phyloP scores from a whole-genome alignment of 2,797 vertebrate species.

The Semotilus atromaculatus region DNA sequence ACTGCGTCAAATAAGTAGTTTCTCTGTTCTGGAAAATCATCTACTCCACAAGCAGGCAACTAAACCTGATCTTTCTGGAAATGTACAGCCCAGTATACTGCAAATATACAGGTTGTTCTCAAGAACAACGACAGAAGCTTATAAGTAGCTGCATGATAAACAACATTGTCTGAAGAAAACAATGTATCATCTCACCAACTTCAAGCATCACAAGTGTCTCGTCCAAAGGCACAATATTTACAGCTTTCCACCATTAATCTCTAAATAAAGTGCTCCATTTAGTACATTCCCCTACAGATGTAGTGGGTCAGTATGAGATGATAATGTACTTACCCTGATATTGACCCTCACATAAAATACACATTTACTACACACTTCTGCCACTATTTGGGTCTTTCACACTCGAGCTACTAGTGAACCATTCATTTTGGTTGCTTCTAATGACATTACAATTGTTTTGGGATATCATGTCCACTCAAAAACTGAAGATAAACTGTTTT shows the following conservation, averaged over 20 bases:
- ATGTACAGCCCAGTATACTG: slow-evolving; percentile 14
- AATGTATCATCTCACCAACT: slow-evolving; percentile 56
- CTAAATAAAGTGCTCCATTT: slow-evolving; percentile 76
- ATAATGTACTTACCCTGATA: slow-evolving; percentile 53
- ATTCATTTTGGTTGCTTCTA: slow-evolving; percentile 8
- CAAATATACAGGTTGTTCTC: slow-evolving; percentile 7
- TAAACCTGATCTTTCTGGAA: slow-evolving; percentile 22
- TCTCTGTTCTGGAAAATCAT: not conserved
- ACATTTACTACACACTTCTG: slow-evolving; percentile 1
- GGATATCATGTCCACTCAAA: not conserved
- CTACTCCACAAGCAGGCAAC: slow-evolving; percentile 21
- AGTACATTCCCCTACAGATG: slow-evolving; percentile 70
- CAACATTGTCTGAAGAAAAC: slow-evolving; percentile 27
- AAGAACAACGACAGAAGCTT: slow-evolving; percentile 63
- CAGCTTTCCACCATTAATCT: slow-evolving; percentile 70
- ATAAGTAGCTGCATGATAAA: slow-evolving; percentile 45
- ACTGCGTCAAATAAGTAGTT: not conserved
- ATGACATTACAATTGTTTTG: not conserved
- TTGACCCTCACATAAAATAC: slow-evolving; percentile 29
- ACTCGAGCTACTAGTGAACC: slow-evolving; percentile 18
- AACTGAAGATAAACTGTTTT: not conserved
- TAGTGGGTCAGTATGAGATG: slow-evolving; percentile 64
- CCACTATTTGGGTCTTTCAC: slow-evolving; percentile 12
- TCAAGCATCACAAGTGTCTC: slow-evolving; percentile 70
- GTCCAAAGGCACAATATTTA: slow-evolving; percentile 83